Evolutionary conservation across 2,797 vertebrate species (phyloP), one percentile per base, ranked within the genome.

Genomic region (Champsocephalus gunnari): DNA sequence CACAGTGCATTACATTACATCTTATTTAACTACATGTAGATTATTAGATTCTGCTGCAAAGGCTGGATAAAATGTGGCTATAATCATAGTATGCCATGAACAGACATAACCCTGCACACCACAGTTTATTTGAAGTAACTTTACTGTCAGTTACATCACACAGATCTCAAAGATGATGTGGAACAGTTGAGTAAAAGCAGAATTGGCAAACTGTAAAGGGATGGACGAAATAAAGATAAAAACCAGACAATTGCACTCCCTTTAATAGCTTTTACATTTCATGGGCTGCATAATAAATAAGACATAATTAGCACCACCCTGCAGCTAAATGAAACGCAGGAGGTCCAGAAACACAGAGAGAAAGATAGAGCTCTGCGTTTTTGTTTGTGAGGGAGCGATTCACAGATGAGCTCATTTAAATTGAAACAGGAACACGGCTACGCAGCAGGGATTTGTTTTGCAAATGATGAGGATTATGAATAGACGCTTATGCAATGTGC

Each of bases 371-470:
- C 21, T 58, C 50, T 28, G 28, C 4, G 1, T 28, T 56, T 79
- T 74, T 66, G 62, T 81, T 69, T 62, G 50, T 48, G 48, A 77
- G 71, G 4, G 48, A 81, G 58, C 81, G 77, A 16, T 87, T 86
- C 77, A 82, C 62, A 47, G 55, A 77, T 8, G 32, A 76, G 75
- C 77, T 84, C 24, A 80, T 89, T 88, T 91, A 75, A 91, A 91
- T 90, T 71, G 80, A 71, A 88, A 74, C 77, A 71, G 70, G 77
- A 84, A 76, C 71, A 68, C 58, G 7, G 19, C 24, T 2, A 64
- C 47, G 56, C 66, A 47, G 65, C 55, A 12, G 69, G 61, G 49
- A 86, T 92, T 92, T 91, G 89, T 89, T 88, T 91, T 92, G 89
- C 86, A 87, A 89, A 93, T 90, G 71, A 80, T 65, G 21, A 21